Base-by-base conservation (phyloP, 2,113 vertebrate species). In the Melozone crissalis region DNA sequence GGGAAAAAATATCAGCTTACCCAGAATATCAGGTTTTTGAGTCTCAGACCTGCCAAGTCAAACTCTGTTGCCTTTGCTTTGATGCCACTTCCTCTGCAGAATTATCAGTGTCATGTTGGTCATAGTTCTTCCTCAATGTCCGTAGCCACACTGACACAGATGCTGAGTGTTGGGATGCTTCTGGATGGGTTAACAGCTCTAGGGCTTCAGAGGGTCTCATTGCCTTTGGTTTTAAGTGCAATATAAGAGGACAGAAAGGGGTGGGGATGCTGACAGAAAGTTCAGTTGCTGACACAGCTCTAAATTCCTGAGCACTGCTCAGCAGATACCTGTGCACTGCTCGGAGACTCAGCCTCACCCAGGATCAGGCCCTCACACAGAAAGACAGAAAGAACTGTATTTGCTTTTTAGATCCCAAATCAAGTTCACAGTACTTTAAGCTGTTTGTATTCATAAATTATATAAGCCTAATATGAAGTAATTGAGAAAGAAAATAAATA, bases 401-500 rank as follows among this genome's bases (percentile, higher is more conserved):
- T 79, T 73, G 21, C 6, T 47, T 92, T 63, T 82, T n/a, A 67
- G 65, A 82, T 66, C 66, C 44, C 43, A 43, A 81, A 41, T 76
- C 16, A 90, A 84, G 78, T 91, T 69, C 67, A 61, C 4, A 5
- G 19, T 51, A 74, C 21, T 74, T 86, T 46, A 61, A 80, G 33
- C 35, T 76, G 10, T 67, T 84, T 73, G 24, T 73, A 41, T 43
- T 91, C 20, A 58, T 69, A 61, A 94, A 84, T 49, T 61, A 30
- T 62, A 28, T 47, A 73, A 93, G 69, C 13, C 23, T 72, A 49
- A 77, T 75, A 46, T 4, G 16, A 92, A 86, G 33, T 65, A 81
- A 89, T 57, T 65, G 68, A 89, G 63, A 86, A 63, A 81, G 68
- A 88, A 91, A 90, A 86, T 37, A 90, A 85, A 74, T 77, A 44